Conservation (phyloP, 2,888 invertebrate genomes). For the Idaea dimidiata region DNA sequence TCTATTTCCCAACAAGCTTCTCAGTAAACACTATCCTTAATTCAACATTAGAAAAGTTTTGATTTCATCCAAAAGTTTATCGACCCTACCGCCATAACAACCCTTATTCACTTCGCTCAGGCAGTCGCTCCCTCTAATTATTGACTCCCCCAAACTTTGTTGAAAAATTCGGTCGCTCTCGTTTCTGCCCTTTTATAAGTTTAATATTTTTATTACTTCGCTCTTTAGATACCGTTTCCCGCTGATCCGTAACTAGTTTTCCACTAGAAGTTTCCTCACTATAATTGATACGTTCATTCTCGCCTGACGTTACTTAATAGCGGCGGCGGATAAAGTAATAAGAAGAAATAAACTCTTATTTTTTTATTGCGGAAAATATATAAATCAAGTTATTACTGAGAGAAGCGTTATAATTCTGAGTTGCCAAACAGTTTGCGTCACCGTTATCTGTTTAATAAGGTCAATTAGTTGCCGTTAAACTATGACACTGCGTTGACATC, state of each 20-base stretch:
- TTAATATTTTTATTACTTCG: slow-evolving; percentile 64
- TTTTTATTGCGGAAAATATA: slow-evolving; percentile 52
- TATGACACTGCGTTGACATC: slow-evolving; percentile 72
- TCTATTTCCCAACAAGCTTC: slow-evolving; percentile 1
- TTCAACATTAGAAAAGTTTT: slow-evolving; percentile 15
- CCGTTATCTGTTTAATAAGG: slow-evolving; percentile 62
- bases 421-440: slow-evolving; percentile 62
- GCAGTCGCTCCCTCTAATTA: slow-evolving; percentile 77
- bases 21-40: slow-evolving; percentile 4
- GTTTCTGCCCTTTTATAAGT: slow-evolving; percentile 61
- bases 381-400: slow-evolving; percentile 42
- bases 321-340: slow-evolving; percentile 35
- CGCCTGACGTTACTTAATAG: slow-evolving; percentile 46
- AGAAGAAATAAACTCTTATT: slow-evolving; percentile 45
- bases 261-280: slow-evolving; percentile 37
- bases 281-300: slow-evolving; percentile 41
- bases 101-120: slow-evolving; percentile 73
- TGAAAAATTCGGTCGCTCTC: slow-evolving; percentile 61
- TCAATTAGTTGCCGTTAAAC: slow-evolving; percentile 61
- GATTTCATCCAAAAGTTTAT: slow-evolving; percentile 57
- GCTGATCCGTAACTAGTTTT: slow-evolving; percentile 31
- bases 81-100: slow-evolving; percentile 74
- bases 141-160: slow-evolving; percentile 76
- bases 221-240: slow-evolving; percentile 40
- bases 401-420: slow-evolving; percentile 44